phyloP scores from a whole-genome alignment of 2,797 vertebrate genomes.

The Darevskia nairensis region DNA sequence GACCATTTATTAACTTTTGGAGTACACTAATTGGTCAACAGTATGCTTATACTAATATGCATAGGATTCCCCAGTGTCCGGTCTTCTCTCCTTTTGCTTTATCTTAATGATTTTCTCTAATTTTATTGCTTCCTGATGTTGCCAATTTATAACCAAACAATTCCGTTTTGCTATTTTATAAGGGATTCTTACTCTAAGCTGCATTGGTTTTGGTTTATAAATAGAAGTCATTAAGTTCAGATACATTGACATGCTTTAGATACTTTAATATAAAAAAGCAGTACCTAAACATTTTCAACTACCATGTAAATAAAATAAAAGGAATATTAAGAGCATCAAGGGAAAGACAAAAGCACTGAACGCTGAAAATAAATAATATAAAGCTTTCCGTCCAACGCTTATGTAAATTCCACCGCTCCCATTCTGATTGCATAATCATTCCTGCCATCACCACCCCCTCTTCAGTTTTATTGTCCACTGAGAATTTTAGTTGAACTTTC shows the following conservation, averaged over 20 bases:
- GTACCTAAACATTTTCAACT: neutral
- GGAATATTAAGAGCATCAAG: neutral
- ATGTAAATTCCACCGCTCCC: neutral
- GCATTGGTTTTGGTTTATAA: neutral
- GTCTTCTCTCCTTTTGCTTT: neutral
- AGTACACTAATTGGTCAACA: neutral
- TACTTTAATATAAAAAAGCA: neutral
- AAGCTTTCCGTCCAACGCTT: neutral
- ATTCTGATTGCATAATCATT: neutral
- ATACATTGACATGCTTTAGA: neutral
- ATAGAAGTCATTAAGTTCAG: neutral
- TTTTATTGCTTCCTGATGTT: neutral
- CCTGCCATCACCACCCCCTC: neutral
- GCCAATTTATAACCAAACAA: neutral
- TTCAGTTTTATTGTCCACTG: neutral
- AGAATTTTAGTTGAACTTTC: constrained; percentile 29
- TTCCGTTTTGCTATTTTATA: neutral
- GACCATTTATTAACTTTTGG: neutral
- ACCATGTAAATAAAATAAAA: neutral
- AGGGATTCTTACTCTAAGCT: neutral
- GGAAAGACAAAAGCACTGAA: neutral
- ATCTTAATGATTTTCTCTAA: neutral
- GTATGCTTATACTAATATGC: neutral
- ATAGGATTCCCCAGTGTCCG: neutral
- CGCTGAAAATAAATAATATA: neutral